Percentiles rank a stretch among this genome's conserved stretches.
Conservation (phyloP, 2,797 vertebrate genomes). For the Bucorvus abyssinicus region DNA sequence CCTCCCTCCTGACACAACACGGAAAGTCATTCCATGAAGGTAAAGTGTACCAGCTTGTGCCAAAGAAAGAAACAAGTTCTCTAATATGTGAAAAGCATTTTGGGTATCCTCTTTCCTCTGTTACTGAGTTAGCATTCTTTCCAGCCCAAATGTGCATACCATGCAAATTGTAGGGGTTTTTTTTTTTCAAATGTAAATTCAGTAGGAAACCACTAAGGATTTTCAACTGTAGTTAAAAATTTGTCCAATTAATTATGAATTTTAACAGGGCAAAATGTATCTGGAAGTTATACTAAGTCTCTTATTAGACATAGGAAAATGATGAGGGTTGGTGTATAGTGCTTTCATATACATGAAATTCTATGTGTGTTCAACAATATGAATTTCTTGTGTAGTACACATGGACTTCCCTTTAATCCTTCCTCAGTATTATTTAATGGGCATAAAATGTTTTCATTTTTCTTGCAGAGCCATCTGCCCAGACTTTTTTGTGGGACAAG, state of each 20-base stretch:
- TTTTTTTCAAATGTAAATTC: neutral
- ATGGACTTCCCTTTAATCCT: neutral
- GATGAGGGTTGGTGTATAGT: neutral
- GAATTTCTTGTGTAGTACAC: neutral
- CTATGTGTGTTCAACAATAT: neutral
- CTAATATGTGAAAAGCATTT: neutral
- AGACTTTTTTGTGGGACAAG: constrained; percentile 89
- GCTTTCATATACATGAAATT: neutral
- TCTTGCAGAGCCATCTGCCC: constrained; percentile 83
- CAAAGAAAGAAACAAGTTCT: neutral
- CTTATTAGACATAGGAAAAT: neutral
- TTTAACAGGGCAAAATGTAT: neutral
- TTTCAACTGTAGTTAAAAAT: neutral
- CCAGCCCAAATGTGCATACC: accelerated
- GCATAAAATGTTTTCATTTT: neutral
- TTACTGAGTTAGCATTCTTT: neutral
- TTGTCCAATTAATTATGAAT: neutral
- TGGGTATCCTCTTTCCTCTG: neutral
- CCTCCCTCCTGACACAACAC: neutral
- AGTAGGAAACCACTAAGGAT: neutral
- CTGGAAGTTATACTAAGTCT: neutral
- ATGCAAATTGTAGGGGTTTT: neutral
- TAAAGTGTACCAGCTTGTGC: neutral
- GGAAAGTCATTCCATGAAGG: neutral
- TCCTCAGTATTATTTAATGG: neutral